A percentile compares a stretch with the other conserved stretches of the same genome.
Conservation (phyloP, 2,113 vertebrate species). For the Lathamus discolor region DNA sequence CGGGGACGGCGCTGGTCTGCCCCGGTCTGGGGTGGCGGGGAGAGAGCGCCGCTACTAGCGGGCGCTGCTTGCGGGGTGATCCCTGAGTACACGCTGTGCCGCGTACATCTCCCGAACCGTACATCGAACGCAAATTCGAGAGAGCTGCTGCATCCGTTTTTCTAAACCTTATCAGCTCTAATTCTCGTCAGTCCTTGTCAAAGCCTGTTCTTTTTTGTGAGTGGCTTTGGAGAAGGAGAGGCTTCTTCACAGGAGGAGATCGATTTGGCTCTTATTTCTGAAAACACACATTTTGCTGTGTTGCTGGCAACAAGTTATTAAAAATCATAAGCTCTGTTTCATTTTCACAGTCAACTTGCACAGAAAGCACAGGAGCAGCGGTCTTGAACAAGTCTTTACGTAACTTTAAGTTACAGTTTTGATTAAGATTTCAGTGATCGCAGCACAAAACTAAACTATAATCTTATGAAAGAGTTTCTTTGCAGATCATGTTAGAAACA, state of each 20-base stretch:
- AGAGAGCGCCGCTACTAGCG: background rate
- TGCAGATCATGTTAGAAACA: background rate
- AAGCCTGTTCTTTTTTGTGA: accelerated
- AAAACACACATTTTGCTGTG: accelerated
- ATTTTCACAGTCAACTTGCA: background rate
- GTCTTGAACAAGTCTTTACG: background rate
- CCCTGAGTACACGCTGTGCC: background rate
- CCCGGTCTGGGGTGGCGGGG: background rate
- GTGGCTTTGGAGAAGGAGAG: background rate
- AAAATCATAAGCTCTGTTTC: background rate
- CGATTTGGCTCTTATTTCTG: accelerated
- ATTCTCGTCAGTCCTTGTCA: accelerated
- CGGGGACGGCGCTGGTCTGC: background rate
- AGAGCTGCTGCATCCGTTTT: accelerated
- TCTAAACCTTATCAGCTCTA: accelerated
- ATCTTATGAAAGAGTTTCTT: background rate
- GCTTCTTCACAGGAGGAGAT: accelerated
- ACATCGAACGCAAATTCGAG: background rate
- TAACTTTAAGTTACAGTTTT: background rate
- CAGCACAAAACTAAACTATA: background rate
- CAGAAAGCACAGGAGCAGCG: background rate
- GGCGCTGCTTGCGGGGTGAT: background rate
- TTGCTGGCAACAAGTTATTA: background rate
- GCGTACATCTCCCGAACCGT: background rate
- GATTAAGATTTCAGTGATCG: background rate